These are phyloP conservation scores for Montifringilla adamsi DNA, from an alignment of 2,113 vertebrate species.

Conservation along the genomic window DNA sequence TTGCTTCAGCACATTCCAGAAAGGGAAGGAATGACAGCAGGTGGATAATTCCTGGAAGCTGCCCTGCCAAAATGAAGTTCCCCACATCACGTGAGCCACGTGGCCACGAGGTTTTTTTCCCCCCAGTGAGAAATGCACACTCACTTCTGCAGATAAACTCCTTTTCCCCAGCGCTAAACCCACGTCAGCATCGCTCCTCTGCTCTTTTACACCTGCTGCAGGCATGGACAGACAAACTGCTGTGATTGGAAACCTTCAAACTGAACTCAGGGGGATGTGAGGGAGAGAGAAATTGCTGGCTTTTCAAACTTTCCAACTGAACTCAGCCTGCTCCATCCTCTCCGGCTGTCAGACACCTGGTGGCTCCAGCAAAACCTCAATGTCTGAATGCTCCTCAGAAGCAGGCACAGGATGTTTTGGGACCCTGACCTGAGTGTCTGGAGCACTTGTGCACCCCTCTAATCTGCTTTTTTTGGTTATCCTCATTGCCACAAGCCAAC, in stretches of 20 bases:
- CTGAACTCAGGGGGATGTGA: background rate
- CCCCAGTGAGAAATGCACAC: background rate
- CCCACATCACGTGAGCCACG: rapidly evolving
- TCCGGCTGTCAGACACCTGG: background rate
- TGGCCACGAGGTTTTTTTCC: background rate
- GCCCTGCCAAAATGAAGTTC: background rate
- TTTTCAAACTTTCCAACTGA: background rate
- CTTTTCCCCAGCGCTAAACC: background rate
- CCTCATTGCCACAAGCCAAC: background rate
- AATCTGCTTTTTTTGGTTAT: background rate
- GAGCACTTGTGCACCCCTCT: background rate
- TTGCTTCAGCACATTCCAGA: background rate
- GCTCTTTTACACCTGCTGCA: background rate
- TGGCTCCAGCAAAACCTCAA: background rate
- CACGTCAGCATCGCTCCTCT: rapidly evolving
- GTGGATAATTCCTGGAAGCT: background rate
- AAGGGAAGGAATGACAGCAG: background rate
- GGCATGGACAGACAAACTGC: background rate
- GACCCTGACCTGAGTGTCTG: background rate
- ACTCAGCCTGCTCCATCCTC: background rate
- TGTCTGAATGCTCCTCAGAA: background rate
- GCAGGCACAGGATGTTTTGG: background rate
- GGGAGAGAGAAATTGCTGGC: background rate
- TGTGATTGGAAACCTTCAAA: background rate
- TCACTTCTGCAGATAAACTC: background rate